A percentile compares a stretch with the other conserved stretches of the same genome.
These are phyloP conservation scores for Conus ventricosus DNA, from an alignment of 1,140 invertebrate species.

Conservation along the genomic window DNA sequence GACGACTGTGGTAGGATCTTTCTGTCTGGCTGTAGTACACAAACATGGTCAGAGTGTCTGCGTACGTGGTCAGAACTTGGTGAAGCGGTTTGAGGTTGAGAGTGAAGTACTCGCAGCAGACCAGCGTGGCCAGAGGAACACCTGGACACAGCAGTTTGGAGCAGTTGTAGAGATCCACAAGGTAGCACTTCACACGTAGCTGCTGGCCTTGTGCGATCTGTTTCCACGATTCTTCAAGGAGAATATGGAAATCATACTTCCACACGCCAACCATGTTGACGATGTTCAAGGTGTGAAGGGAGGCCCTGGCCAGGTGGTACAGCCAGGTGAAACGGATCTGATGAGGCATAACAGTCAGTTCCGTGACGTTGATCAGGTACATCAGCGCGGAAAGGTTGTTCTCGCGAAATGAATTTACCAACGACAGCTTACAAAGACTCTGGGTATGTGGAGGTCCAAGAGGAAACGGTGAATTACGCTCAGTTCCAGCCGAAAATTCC, in stretches of 20 bases:
- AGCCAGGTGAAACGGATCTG: not conserved
- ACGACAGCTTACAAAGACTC: not conserved
- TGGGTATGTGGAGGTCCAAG: not conserved
- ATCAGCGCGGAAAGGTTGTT: conserved; percentile 3
- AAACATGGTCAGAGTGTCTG: not conserved
- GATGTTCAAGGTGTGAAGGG: conserved; percentile 16
- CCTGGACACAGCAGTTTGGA: not conserved
- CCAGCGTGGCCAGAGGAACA: not conserved
- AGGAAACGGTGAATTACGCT: not conserved
- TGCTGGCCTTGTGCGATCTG: not conserved
- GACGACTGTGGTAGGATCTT: not conserved
- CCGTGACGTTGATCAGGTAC: conserved; percentile 24
- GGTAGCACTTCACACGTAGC: conserved; percentile 3
- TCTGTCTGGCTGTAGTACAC: not conserved
- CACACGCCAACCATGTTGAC: not conserved
- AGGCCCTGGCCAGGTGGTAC: not conserved
- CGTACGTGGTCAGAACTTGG: not conserved
- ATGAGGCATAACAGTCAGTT: not conserved
- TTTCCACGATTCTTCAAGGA: conserved; percentile 6
- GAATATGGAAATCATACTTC: not conserved
- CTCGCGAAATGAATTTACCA: conserved; percentile 8
- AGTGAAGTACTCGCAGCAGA: not conserved
- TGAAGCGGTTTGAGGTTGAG: not conserved
- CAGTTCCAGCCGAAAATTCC: not conserved
- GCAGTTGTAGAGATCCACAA: not conserved